Conservation (phyloP, 2,888 invertebrate genomes). For the Caenorhabditis afra region DNA sequence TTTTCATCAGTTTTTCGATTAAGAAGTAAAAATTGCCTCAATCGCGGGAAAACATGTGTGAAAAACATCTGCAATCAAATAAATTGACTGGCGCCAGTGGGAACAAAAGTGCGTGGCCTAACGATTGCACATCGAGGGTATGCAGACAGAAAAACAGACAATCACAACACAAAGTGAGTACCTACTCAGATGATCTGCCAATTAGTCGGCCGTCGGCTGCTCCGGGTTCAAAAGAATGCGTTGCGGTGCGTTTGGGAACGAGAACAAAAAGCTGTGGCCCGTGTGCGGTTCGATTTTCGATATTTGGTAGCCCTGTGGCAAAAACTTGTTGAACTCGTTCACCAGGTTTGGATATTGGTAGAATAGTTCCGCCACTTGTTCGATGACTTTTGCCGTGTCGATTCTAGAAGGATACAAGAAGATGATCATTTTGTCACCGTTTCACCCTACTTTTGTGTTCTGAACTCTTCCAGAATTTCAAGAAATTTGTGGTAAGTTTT, state of each 20-base stretch:
- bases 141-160: too few relatives aligned
- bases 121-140: too few relatives aligned
- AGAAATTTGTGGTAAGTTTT: conserved; percentile 97
- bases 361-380: conserved; percentile 94
- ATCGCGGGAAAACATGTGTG: too few relatives aligned
- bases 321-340: conserved; percentile 98
- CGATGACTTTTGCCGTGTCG: conserved; percentile 97
- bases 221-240: neutral
- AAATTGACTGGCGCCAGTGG: too few relatives aligned
- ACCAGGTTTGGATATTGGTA: conserved; percentile 97
- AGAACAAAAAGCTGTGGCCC: conserved; percentile 61
- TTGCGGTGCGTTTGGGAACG: conserved; percentile 8
- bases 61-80: too few relatives aligned
- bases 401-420: conserved; percentile 86
- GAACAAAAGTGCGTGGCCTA: too few relatives aligned
- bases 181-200: too few relatives aligned
- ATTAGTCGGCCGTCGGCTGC: neutral
- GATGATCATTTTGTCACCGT: too few relatives aligned
- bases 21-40: too few relatives aligned
- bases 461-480: conserved; percentile 99
- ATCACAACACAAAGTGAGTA: too few relatives aligned
- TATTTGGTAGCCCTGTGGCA: conserved; percentile 91
- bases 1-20: too few relatives aligned
- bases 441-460: conserved; percentile 88
- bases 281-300: too few relatives aligned